A percentile compares a stretch with the other conserved stretches of the same genome.
Conservation (phyloP, 2,888 invertebrate species). For the Argyresthia albistria region DNA sequence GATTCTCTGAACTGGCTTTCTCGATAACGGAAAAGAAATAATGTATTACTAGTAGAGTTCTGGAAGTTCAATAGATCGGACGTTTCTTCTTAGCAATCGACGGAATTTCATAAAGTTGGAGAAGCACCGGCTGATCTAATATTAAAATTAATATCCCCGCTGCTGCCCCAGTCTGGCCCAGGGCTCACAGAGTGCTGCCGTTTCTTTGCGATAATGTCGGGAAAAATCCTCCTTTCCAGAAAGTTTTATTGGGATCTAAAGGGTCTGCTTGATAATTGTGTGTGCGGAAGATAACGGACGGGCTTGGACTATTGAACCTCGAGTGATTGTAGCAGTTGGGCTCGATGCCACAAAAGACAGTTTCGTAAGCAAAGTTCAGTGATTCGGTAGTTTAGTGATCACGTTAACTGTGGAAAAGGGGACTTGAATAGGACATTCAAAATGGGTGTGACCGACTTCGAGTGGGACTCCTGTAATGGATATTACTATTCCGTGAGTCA, state of each 20-base stretch:
- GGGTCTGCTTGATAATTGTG: slow-evolving; percentile 49
- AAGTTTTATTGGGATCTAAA: slow-evolving; percentile 31
- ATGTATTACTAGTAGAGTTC: slow-evolving; percentile 14
- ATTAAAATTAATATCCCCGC: slow-evolving; percentile 66
- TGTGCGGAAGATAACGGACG: slow-evolving; percentile 52
- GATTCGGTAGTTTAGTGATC: slow-evolving; percentile 27
- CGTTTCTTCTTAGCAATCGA: slow-evolving; percentile 10
- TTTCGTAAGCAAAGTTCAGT: slow-evolving; percentile 12
- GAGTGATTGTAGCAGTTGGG: slow-evolving; percentile 17
- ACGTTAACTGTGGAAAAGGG: slow-evolving; percentile 13
- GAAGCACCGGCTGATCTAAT: slow-evolving; percentile 49
- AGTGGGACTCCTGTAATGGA: slow-evolving; percentile 64
- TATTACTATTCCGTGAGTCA: slow-evolving; percentile 54
- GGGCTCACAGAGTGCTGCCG: slow-evolving; percentile 38
- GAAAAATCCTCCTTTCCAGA: slow-evolving; percentile 38
- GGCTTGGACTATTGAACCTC: slow-evolving; percentile 8
- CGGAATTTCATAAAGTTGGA: slow-evolving; percentile 35
- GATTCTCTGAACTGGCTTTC: slow-evolving; percentile 12
- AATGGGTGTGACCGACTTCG: slow-evolving; percentile 64
- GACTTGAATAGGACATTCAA: slow-evolving; percentile 33
- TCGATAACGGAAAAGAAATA: background rate
- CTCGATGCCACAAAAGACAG: slow-evolving; percentile 18
- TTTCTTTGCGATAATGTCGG: slow-evolving; percentile 41
- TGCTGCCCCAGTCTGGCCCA: slow-evolving; percentile 60
- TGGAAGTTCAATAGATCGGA: slow-evolving; percentile 13